phyloP scores from a whole-genome alignment of 2,888 invertebrate genomes.

The Hanleya hanleyi region DNA sequence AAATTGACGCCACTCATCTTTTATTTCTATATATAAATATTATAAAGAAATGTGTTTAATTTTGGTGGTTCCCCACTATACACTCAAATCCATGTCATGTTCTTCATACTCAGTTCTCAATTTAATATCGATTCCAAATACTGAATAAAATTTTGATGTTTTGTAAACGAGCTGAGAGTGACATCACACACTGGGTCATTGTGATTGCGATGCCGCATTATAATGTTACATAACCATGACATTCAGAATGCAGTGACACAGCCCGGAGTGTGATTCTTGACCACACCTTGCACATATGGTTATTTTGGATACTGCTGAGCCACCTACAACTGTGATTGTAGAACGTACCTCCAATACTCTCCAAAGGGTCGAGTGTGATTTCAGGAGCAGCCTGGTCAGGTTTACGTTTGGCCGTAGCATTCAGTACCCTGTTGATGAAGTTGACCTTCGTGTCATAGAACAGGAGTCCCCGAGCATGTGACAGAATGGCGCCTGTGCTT shows the following conservation, averaged over 20 bases:
- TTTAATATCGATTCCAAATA: too few relatives aligned
- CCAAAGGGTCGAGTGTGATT: slow-evolving; percentile 71
- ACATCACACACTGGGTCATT: slow-evolving; percentile 14
- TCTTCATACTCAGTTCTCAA: too few relatives aligned
- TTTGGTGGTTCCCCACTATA: too few relatives aligned
- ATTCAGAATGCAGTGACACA: background rate
- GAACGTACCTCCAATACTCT: slow-evolving; percentile 66
- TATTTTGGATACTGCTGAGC: too few relatives aligned
- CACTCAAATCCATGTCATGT: too few relatives aligned
- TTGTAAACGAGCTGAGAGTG: too few relatives aligned
- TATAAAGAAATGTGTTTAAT: too few relatives aligned
- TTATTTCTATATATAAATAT: too few relatives aligned
- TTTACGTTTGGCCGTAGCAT: slow-evolving; percentile 69
- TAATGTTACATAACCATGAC: too few relatives aligned
- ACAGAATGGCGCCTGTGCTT: slow-evolving; percentile 62
- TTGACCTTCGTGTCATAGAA: slow-evolving; percentile 70
- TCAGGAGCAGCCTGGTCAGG: slow-evolving; percentile 72
- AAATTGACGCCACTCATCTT: too few relatives aligned
- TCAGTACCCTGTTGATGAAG: slow-evolving; percentile 67
- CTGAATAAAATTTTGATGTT: too few relatives aligned
- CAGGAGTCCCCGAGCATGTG: slow-evolving; percentile 56
- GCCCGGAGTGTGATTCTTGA: background rate
- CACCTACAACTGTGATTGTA: too few relatives aligned
- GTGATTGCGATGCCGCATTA: slow-evolving; percentile 47
- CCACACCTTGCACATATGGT: background rate